A percentile compares a stretch with the other conserved stretches of the same genome.
phyloP scores from a whole-genome alignment of 2,888 invertebrate genomes.

The Drosophila sordidapex region DNA sequence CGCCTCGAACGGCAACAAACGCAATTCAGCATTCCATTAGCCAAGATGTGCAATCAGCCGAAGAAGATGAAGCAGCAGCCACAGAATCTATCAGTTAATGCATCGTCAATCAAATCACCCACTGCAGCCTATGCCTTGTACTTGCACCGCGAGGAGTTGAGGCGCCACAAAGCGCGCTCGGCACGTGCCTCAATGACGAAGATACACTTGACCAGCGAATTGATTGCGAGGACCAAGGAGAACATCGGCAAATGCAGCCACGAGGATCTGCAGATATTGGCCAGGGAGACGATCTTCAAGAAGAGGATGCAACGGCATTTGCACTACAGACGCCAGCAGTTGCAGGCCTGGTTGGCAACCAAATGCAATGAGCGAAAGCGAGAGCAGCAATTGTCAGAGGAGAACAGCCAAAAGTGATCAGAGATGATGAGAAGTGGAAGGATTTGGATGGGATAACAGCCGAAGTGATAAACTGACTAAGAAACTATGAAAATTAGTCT shows the following conservation, averaged over 20 bases:
- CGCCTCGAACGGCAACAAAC: slow-evolving; percentile 44
- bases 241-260: slow-evolving; percentile 61
- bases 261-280: slow-evolving; percentile 64
- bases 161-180: slow-evolving; percentile 45
- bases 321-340: slow-evolving; percentile 63
- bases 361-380: background rate
- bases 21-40: slow-evolving; percentile 30
- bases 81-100: background rate
- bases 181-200: slow-evolving; percentile 54
- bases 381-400: slow-evolving; percentile 1
- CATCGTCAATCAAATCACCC: slow-evolving; percentile 37
- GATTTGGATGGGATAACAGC: background rate
- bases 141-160: slow-evolving; percentile 64
- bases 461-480: slow-evolving; percentile 16
- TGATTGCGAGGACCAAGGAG: slow-evolving; percentile 64
- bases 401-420: background rate
- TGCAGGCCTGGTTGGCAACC: slow-evolving; percentile 29
- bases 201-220: slow-evolving; percentile 63
- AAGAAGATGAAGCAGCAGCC: slow-evolving; percentile 5
- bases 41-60: slow-evolving; percentile 63
- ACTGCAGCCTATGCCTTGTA: slow-evolving; percentile 67
- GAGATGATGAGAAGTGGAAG: background rate
- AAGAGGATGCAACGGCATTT: slow-evolving; percentile 58
- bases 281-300: slow-evolving; percentile 69
- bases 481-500: background rate